A percentile compares a stretch with the other conserved stretches of the same genome.
Conservation (phyloP, 2,113 vertebrate genomes). For the Catharus bicknelli region DNA sequence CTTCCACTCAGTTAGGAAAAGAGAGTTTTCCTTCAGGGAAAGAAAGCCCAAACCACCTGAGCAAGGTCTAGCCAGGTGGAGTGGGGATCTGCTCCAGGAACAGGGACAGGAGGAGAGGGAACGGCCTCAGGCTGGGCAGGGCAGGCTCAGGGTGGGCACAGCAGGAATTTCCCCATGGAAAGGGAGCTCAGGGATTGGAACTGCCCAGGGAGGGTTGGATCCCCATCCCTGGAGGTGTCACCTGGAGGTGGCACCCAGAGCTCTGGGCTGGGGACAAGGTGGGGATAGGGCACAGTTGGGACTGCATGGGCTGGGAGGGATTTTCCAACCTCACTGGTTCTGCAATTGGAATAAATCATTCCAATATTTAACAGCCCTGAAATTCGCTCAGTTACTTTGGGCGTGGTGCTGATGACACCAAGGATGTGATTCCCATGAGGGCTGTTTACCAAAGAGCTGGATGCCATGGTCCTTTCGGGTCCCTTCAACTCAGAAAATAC, state of each 20-base stretch:
- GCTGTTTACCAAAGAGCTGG: fast-evolving
- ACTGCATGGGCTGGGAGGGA: fast-evolving
- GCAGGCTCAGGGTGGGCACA: neutral
- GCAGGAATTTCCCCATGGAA: neutral
- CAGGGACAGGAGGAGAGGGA: neutral
- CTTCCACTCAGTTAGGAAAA: neutral
- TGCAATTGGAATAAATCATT: neutral
- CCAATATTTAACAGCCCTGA: neutral
- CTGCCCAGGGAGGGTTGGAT: neutral
- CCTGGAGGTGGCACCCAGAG: neutral
- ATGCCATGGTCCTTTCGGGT: too few relatives aligned
- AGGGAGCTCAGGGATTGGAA: neutral
- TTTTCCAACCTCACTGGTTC: fast-evolving
- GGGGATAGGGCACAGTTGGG: neutral
- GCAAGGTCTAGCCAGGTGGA: neutral
- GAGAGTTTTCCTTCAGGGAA: neutral
- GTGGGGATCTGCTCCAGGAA: neutral
- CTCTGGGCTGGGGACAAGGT: neutral
- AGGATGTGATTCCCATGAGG: neutral
- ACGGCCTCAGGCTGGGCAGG: neutral
- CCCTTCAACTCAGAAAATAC: neutral
- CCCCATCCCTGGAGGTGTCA: neutral
- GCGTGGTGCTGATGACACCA: neutral
- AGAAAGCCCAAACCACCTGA: neutral
- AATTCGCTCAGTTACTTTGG: too few relatives aligned